Evolutionary conservation across 2,113 vertebrate genomes (phyloP).

Genomic region (Acanthisitta chloris): DNA sequence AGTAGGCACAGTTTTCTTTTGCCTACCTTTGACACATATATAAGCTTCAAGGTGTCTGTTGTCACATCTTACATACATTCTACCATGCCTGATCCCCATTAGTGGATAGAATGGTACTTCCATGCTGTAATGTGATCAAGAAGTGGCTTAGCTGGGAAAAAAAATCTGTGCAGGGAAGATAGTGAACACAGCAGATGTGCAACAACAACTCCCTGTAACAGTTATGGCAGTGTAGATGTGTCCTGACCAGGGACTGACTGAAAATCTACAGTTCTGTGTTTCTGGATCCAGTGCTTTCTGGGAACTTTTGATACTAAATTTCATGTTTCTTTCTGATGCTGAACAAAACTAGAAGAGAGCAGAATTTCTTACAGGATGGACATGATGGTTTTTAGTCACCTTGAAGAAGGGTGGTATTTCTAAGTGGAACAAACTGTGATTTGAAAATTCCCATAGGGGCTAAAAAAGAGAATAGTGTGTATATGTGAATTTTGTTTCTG

Average conservation of each 20-base stretch:
- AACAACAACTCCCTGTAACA: background rate
- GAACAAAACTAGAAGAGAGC: background rate
- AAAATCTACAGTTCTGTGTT: background rate
- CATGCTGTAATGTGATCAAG: background rate
- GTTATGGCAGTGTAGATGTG: background rate
- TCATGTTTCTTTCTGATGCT: background rate
- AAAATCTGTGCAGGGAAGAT: background rate
- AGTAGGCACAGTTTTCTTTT: background rate
- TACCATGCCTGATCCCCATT: background rate
- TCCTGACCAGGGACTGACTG: background rate
- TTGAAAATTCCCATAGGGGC: background rate
- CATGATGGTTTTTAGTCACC: background rate
- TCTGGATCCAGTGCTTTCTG: background rate
- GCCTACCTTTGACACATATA: rapidly evolving
- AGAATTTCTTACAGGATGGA: background rate
- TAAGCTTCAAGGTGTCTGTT: background rate
- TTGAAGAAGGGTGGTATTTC: background rate
- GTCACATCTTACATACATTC: background rate
- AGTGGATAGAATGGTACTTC: background rate
- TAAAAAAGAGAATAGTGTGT: background rate
- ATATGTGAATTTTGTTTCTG: background rate
- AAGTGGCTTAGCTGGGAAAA: background rate
- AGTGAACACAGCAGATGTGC: background rate
- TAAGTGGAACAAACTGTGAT: background rate
- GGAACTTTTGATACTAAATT: background rate